These are phyloP conservation scores for Heliconius melpomene DNA, from an alignment of 1,140 invertebrate genomes.

Conservation along the genomic window DNA sequence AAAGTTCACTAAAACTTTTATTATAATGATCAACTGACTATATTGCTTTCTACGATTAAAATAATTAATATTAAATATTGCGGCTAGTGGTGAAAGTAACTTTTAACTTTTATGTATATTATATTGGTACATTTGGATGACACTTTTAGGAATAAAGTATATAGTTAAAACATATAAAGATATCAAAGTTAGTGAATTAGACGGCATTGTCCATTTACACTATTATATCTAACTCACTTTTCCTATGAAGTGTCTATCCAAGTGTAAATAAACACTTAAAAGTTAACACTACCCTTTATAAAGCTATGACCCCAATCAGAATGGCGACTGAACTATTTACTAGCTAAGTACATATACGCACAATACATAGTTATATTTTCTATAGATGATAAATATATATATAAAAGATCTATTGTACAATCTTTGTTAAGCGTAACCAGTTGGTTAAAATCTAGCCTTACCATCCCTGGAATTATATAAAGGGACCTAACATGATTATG, in stretches of 20 bases:
- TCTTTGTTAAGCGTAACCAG: conserved; percentile 77
- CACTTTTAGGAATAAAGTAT: neutral
- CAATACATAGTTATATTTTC: conserved; percentile 65
- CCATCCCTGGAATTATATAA: conserved; percentile 62
- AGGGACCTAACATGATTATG: conserved; percentile 53
- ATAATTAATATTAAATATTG: conserved; percentile 28
- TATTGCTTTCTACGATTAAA: conserved; percentile 30
- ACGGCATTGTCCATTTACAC: neutral
- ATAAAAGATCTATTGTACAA: conserved; percentile 74
- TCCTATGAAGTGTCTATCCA: conserved; percentile 11
- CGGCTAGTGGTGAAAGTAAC: conserved; percentile 22
- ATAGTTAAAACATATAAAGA: neutral
- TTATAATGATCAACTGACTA: conserved; percentile 21
- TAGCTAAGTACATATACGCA: conserved; percentile 64
- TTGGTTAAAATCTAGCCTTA: conserved; percentile 69
- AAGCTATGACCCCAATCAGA: conserved; percentile 80
- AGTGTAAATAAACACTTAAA: conserved; percentile 24
- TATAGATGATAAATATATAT: conserved; percentile 74
- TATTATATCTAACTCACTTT: neutral
- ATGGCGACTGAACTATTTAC: conserved; percentile 59
- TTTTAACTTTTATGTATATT: conserved; percentile 15
- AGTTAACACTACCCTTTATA: conserved; percentile 70
- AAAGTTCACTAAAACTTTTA: conserved; percentile 22
- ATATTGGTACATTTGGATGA: conserved; percentile 15
- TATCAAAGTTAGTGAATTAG: neutral